Base-by-base conservation (phyloP, 2,113 vertebrate species). In the Donacobius atricapilla region DNA sequence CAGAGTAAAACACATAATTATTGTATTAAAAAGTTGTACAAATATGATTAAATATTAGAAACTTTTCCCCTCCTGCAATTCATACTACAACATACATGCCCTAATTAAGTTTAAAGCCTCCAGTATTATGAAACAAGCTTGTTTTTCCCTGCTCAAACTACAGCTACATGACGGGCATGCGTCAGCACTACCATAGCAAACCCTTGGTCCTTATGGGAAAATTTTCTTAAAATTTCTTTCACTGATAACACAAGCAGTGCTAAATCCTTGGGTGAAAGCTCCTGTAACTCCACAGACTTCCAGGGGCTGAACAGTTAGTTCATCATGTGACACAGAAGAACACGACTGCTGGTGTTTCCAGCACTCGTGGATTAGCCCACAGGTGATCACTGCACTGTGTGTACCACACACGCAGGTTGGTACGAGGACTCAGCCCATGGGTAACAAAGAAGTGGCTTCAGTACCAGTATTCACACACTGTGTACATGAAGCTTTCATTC, bases 1-100 rank as follows among this genome's bases (percentile, higher is more conserved):
- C 87, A 68, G 48, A 92, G 80, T 70, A 78, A 95, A 94, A 87
- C 87, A 96, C 45, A 2, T 87, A 93, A 95, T 96, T 95, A 95
- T 53, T 65, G 42, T 69, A 91, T 92, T 92, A 64, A 77, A 63
- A 93, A 91, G 53, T 93, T 87, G 57, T 64, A 89, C 87, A 94
- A 94, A 96, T 96, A 89, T 56, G 53, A 92, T 89, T 92, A 94
- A 89, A 93, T 66, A 84, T 21, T 31, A n/a, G 80, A 71, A 89
- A 91, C 14, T 61, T 54, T 7, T 6, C 27, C 23, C 20, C 39
- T 71, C 23, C 27, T 17, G 27, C 35, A 81, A 70, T 63, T 81
- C 16, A 42, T 64, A 93, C 65, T 40, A 61, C n/a, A 83, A 90
- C 17, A 66, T 15, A 17, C 14, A 71, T 21, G 21, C 23, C 50